These are phyloP conservation scores for Aplysia californica DNA, from an alignment of 1,140 invertebrate genomes.

Conservation along the genomic window DNA sequence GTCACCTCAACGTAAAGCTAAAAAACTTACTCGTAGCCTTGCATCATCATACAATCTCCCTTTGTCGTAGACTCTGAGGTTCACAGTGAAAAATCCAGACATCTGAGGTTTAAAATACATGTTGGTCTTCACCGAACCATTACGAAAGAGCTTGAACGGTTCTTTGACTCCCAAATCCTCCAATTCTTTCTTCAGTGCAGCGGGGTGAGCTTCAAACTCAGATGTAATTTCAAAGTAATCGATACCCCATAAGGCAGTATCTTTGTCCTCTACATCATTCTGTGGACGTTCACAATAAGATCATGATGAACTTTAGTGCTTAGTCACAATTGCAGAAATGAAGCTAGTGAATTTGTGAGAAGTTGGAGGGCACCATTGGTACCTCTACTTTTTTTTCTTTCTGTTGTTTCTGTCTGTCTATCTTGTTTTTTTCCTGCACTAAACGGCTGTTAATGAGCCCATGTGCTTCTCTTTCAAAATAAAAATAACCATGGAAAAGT, in stretches of 20 bases:
- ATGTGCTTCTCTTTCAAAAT: too few relatives aligned
- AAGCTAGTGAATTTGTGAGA: too few relatives aligned
- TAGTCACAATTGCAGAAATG: too few relatives aligned
- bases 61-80: constrained; percentile 87
- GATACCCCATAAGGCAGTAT: constrained; percentile 80
- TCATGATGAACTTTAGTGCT: too few relatives aligned
- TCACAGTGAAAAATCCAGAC: constrained; percentile 97
- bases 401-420: too few relatives aligned
- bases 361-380: too few relatives aligned
- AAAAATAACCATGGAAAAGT: too few relatives aligned
- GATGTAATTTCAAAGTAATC: constrained; percentile 84
- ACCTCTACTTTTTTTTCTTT: too few relatives aligned
- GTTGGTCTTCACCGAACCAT: constrained; percentile 87
- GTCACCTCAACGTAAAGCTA: too few relatives aligned
- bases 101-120: constrained; percentile 96
- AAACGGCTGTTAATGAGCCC: too few relatives aligned
- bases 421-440: too few relatives aligned
- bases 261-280: constrained; percentile 80
- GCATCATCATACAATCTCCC: constrained; percentile 75
- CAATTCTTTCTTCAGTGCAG: constrained; percentile 56
- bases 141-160: constrained; percentile 83
- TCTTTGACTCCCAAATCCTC: constrained; percentile 81
- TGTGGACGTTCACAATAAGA: too few relatives aligned
- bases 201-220: constrained; percentile 78
- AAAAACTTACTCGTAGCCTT: constrained; percentile 65